These are phyloP conservation scores for Drosophila rhopaloa DNA, from an alignment of 1,140 invertebrate genomes.

Conservation along the genomic window DNA sequence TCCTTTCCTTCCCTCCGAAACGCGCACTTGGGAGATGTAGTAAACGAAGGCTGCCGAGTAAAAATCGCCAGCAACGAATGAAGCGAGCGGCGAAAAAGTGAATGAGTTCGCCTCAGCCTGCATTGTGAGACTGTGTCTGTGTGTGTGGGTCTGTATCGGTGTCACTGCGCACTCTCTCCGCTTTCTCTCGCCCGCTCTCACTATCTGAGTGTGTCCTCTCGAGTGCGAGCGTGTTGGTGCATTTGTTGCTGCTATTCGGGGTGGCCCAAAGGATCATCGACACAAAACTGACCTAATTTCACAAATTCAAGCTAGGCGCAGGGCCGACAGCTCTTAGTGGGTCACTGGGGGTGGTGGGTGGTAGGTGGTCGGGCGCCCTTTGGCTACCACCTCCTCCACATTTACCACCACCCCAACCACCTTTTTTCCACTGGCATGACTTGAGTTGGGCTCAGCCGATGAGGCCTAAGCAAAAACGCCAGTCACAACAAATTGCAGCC, in stretches of 20 bases:
- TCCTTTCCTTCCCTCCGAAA: background rate
- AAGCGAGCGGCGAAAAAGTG: conserved; percentile 66
- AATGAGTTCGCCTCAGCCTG: conserved; percentile 64
- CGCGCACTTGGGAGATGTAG: conserved; percentile 28
- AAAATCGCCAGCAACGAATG: conserved; percentile 52
- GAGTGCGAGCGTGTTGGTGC: conserved; percentile 20
- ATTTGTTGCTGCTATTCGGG: conserved; percentile 55
- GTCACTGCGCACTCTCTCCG: conserved; percentile 69
- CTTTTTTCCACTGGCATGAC: conserved; percentile 28
- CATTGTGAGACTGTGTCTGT: conserved; percentile 36
- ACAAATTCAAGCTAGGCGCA: conserved; percentile 79
- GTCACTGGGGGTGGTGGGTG: conserved; percentile 59
- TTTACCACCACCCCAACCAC: background rate
- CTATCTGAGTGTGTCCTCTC: conserved; percentile 27
- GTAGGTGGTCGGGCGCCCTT: conserved; percentile 11
- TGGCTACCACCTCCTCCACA: background rate
- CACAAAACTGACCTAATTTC: conserved; percentile 85
- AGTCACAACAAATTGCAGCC: conserved; percentile 71
- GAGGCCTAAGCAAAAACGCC: conserved; percentile 48
- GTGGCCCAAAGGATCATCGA: conserved; percentile 84
- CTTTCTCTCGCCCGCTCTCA: conserved; percentile 52
- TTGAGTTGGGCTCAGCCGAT: conserved; percentile 50
- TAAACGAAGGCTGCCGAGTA: conserved; percentile 70
- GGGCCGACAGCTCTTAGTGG: conserved; percentile 66
- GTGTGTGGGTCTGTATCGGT: conserved; percentile 30